Percentiles rank a stretch among this genome's conserved stretches.
phyloP scores from a whole-genome alignment of 2,888 invertebrate species.

The Synergus itoensis region DNA sequence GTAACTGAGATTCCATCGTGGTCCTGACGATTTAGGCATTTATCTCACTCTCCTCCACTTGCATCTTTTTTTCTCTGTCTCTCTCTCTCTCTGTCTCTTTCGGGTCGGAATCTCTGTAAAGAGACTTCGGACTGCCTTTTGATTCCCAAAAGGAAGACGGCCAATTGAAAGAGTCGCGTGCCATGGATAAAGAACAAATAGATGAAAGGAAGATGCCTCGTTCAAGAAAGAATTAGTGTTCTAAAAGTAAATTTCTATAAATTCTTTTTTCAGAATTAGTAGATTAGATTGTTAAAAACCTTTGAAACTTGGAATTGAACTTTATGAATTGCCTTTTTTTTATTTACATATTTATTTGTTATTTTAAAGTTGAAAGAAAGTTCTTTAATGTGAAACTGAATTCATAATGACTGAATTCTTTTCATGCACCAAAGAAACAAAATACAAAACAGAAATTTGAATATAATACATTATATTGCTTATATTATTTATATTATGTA shows the following conservation, averaged over 20 bases:
- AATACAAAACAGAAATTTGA: not conserved
- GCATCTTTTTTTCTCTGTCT: conserved; percentile 46
- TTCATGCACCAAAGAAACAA: not conserved
- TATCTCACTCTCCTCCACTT: conserved; percentile 50
- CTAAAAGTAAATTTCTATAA: not conserved
- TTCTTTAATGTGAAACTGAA: not conserved
- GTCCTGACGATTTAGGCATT: conserved; percentile 40
- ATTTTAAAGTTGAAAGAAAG: not conserved
- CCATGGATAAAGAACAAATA: conserved; percentile 3
- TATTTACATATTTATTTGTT: too few species aligned
- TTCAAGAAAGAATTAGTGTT: conserved; percentile 15
- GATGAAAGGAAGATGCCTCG: conserved; percentile 21
- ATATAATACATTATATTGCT: too few species aligned
- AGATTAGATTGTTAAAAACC: too few species aligned
- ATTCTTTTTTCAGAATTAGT: not conserved
- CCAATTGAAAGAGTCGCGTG: conserved; percentile 42
- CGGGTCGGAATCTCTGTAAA: conserved; percentile 26
- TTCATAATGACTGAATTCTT: not conserved
- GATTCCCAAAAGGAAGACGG: conserved; percentile 45
- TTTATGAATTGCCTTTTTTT: too few species aligned
- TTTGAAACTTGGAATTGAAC: too few species aligned
- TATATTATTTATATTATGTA: not conserved
- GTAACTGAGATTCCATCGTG: conserved; percentile 32
- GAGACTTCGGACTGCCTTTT: conserved; percentile 44
- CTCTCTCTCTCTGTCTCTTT: conserved; percentile 48